Evolutionary conservation across 2,888 invertebrate species (phyloP), one percentile per base, ranked within the genome.

Genomic region (Emmelina monodactyla): DNA sequence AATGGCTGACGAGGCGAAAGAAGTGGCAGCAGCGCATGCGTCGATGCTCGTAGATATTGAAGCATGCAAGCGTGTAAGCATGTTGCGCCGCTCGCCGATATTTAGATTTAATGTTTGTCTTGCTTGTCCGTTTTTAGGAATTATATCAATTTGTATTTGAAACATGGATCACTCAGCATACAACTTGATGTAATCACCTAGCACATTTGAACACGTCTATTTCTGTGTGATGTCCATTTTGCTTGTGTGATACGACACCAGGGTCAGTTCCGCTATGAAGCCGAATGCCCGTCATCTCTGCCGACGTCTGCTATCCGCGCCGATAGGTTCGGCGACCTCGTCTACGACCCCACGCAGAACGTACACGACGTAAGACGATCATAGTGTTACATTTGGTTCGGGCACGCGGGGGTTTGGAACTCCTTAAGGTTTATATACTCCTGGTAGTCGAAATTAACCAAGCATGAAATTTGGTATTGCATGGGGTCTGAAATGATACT

Each of bases 191-290:
- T 25, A 3, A 25, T 25, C n/a, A 7, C 25, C 11, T 7, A 28
- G 33, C 35, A 37, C 37, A 12, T 28, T 28, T 10, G 14, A 33
- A 40, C 33, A 11, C 16, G 4, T 25, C 3, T 25, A 25, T 25
- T 4, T 25, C 32, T 41, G 35, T 47, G 40, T 47, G 37, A 50
- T 51, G 46, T 50, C 50, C 46, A 43, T 54, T 25, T 43, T 53
- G 55, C 56, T 58, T 55, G 52, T 64, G 12, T 43, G 53, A 50
- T 63, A 51, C 63, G 63, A 63, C 63, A 59, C 49, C 87, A 92
- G 90, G 91, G 91, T 80, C 92, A 92, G 79, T 93, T 92, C 80
- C 87, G 91, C 61, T 93, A 92, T 82, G 92, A 92, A 75, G 88
- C 88, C 66, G 94, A 93, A 82, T 89, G 88, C 66, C 85, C 85